Conservation (phyloP, 2,888 invertebrate species). For the Meandrusa payeni region DNA sequence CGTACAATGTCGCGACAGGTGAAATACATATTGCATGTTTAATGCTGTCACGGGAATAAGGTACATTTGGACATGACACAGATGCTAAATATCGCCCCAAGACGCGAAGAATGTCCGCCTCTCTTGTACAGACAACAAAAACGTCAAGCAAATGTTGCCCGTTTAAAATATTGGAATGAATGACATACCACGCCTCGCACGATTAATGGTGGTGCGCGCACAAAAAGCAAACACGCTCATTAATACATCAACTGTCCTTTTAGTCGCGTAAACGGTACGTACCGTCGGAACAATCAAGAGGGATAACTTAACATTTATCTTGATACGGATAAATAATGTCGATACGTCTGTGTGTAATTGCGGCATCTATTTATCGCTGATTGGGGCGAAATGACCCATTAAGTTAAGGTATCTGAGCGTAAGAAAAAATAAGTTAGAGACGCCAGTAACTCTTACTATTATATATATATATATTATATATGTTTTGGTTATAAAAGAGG, state of each 20-base stretch:
- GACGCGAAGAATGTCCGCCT: constrained; percentile 62
- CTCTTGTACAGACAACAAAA: constrained; percentile 72
- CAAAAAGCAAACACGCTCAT: constrained; percentile 78
- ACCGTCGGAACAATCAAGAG: constrained; percentile 50
- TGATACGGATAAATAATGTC: constrained; percentile 8
- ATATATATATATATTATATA: too few relatives aligned
- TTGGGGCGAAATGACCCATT: too few relatives aligned
- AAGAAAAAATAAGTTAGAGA: too few relatives aligned
- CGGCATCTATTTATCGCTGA: too few relatives aligned
- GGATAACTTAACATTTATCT: constrained; percentile 28
- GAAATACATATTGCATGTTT: too few relatives aligned
- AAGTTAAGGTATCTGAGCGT: too few relatives aligned
- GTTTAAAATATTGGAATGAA: constrained; percentile 81
- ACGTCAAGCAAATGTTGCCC: constrained; percentile 61
- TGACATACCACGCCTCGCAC: constrained; percentile 78
- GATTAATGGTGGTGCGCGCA: constrained; percentile 73
- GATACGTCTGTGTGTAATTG: constrained; percentile 3
- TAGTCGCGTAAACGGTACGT: constrained; percentile 60
- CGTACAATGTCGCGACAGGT: too few relatives aligned
- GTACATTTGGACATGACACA: constrained; percentile 10
- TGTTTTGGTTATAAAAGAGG: too few relatives aligned
- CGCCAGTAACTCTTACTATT: too few relatives aligned
- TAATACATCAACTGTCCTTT: constrained; percentile 81
- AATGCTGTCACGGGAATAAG: neutral
- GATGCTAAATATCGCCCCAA: constrained; percentile 34